phyloP scores from a whole-genome alignment of 2,113 vertebrate genomes.

The human (Homo sapiens) region DNA sequence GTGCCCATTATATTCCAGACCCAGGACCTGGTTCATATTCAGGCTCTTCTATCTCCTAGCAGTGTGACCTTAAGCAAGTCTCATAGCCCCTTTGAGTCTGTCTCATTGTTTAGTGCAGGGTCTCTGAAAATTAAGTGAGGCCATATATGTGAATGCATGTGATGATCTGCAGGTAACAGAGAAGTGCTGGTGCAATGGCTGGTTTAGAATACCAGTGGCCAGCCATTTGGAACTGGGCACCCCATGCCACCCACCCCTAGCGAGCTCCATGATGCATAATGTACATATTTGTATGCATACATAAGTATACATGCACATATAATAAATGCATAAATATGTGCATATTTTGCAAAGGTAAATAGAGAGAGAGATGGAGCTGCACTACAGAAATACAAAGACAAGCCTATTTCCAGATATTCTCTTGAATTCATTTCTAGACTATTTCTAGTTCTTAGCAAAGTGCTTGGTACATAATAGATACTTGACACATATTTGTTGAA shows the following conservation, averaged over 20 bases:
- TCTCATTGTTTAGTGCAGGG: background rate
- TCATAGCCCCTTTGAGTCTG: background rate
- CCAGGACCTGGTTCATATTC: rapidly evolving
- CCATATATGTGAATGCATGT: rapidly evolving
- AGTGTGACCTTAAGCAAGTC: background rate
- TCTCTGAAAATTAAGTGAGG: background rate
- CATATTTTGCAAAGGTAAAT: background rate
- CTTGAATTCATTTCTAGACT: background rate
- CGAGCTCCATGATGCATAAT: rapidly evolving
- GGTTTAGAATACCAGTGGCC: background rate
- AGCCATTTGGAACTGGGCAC: background rate
- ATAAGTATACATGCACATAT: rapidly evolving
- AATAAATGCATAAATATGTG: background rate
- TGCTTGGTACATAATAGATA: background rate
- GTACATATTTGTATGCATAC: rapidly evolving
- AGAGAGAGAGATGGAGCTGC: background rate
- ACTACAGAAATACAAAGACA: background rate
- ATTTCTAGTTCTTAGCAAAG: background rate
- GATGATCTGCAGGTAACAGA: background rate
- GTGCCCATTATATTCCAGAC: rapidly evolving
- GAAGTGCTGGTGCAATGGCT: rapidly evolving
- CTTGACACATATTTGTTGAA: background rate
- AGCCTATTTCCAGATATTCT: rapidly evolving
- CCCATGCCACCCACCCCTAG: background rate
- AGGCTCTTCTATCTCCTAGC: background rate